Evolutionary conservation across 2,888 invertebrate genomes (phyloP).

Genomic region (Drosophila pseudotakahashii): DNA sequence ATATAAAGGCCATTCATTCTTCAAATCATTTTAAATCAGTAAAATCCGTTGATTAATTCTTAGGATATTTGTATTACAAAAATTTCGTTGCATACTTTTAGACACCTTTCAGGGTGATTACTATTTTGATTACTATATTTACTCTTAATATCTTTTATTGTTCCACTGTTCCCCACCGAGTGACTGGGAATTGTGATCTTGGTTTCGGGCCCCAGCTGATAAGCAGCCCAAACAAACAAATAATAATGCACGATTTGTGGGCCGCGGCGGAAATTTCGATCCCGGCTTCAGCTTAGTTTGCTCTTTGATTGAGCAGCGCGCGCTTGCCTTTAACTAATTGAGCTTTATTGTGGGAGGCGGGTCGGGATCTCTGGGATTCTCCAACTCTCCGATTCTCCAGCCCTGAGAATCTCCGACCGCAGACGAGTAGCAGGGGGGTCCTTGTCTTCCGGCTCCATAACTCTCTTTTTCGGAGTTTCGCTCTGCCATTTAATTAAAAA

Average conservation of each 20-base stretch:
- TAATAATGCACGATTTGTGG: conserved; percentile 76
- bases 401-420: conserved; percentile 31
- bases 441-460: conserved; percentile 4
- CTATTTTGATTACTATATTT: too few species aligned
- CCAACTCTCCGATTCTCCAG: conserved; percentile 1
- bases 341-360: conserved; percentile 68
- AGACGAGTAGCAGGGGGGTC: too few species aligned
- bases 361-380: conserved; percentile 35
- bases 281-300: conserved; percentile 18
- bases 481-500: conserved; percentile 73
- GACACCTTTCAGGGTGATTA: not conserved
- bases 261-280: conserved; percentile 15
- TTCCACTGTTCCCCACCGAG: conserved; percentile 8
- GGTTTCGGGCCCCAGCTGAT: conserved; percentile 58
- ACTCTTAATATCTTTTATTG: not conserved
- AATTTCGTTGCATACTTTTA: not conserved
- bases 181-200: conserved; percentile 54
- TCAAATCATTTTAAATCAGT: too few species aligned
- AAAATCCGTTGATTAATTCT: too few species aligned
- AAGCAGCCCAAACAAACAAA: conserved; percentile 77
- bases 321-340: conserved; percentile 72
- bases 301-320: conserved; percentile 68
- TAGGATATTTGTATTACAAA: too few species aligned
- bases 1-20: too few species aligned
- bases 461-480: not conserved